Evolutionary conservation across 1,140 invertebrate species (phyloP), one percentile per base, ranked within the genome.

Genomic region (Berghia stephanieae): DNA sequence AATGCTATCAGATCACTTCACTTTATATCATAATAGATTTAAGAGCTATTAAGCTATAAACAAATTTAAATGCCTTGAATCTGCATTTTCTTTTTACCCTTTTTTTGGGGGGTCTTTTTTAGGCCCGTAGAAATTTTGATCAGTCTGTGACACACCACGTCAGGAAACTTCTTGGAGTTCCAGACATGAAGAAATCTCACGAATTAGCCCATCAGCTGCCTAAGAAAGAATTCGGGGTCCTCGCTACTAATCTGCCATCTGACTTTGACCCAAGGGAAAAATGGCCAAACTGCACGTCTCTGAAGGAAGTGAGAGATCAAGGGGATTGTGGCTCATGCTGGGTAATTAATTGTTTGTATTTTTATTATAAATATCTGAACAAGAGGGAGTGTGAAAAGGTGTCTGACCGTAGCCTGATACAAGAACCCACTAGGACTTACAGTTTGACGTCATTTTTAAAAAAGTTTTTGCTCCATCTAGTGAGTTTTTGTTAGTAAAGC

Each of bases 201-300:
- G 67, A 69, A 24, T 52, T 75, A 24, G 36, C 43, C 34, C n/a
- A 40, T n/a, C 27, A 69, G 36, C 70, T 79, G 71, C 78, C 78
- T 18, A 43, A 31, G 18, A 44, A 68, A 31, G 31, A 60, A 16
- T 75, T 75, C 63, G 38, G 44, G 38, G 16, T 69, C 18, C 40
- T 36, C 27, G 36, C 24, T 52, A 16, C 21, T n/a, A 82, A 83
- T 31, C 75, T 85, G 1, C 85, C 85, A 10, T 81, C 76, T 16
- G 79, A 57, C 16, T 86, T 86, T 81, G 85, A 86, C 79, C 75
- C 83, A 36, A 78, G 85, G 36, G 79, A 68, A 18, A 66, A 84
- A 31, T 86, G 83, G 83, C 78, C 85, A 60, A 87, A 95, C 82
- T 98, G 96, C 78, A 94, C 94, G 0, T 95, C 95, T 0, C 80